Base-by-base conservation (phyloP, 2,797 vertebrate species). In the Darevskia nairensis region DNA sequence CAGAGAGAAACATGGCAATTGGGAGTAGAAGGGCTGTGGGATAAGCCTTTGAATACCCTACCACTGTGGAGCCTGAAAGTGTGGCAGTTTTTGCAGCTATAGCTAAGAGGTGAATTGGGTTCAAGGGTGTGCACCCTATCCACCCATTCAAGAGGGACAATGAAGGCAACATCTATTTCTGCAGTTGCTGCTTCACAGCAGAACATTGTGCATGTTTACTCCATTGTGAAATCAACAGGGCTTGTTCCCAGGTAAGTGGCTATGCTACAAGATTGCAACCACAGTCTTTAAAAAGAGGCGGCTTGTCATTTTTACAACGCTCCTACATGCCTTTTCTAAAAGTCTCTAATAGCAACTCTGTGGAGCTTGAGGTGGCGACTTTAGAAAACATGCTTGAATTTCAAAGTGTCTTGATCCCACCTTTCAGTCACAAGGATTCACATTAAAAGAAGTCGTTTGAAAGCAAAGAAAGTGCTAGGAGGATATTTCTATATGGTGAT, bases 401-500 rank as follows among this genome's bases (percentile, higher is more conserved):
- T 91, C 84, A 84, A 89, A 91, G 13, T 50, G 80, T 23, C 29
- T 23, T 82, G n/a, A 69, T 81, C 3, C 17, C 86, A 88, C 55
- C 82, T 88, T 64, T 50, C n/a, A 55, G n/a, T 21, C 9, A 41
- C 46, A 85, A 82, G 25, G 11, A n/a, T 55, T 3, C 15, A 61
- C 0, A 46, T 11, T 9, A 2, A 82, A 59, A 19, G 3, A 80
- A 69, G 29, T 50, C 13, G 78, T 66, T 74, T 84, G 44, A 83
- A 86, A 88, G 87, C 35, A 59, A 27, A 44, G 29, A 41, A 29
- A 39, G 25, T 41, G 77, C 79, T 80, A 21, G 23, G 35, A n/a
- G 78, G 85, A 69, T 87, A 92, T 90, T 79, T 84, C 59, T 71
- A 1, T 82, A 55, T 29, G 69, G 27, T 86, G 84, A 92, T 76